Base-by-base conservation (phyloP, 1,140 invertebrate genomes). In the Formica selysi region DNA sequence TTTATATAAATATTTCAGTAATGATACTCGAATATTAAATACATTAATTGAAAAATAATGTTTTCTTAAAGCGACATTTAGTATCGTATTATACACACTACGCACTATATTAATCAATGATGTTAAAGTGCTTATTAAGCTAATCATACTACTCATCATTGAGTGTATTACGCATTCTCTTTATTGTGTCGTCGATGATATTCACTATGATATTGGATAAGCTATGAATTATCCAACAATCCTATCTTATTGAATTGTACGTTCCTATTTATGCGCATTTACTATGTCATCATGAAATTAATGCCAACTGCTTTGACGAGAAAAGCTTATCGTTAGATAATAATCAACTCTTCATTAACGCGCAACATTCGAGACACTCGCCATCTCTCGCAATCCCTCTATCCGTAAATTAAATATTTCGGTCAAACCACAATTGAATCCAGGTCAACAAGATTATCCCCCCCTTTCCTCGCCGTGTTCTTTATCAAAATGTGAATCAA, bases 371-470 rank as follows among this genome's bases (percentile, higher is more conserved):
- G 29, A 68, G 22, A 68, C 10, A 44, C 44, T 54, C n/a, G 44
- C 48, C 64, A 16, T 54, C 48, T 32, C 11, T 29, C 22, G 38
- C n/a, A 26, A 11, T n/a, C 32, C 3, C 57, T 59, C 38, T 38
- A 29, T 16, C 7, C 36, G 67, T 83, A 74, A 83, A 83, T 83
- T 61, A 83, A 83, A 83, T 83, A 83, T 83, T 83, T 83, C 79
- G 79, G 68, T 83, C 79, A 57, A 83, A 70, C 59, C 79, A 62
- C 61, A 83, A 83, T 74, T 62, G 68, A 83, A 83, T 83, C 79
- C 79, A 83, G 79, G 79, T 83, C 79, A 83, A 48, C 68, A 57
- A 41, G 68, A n/a, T 71, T 83, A 83, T 74, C 3, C 3, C 32
- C 1, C 3, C 32, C 32, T 32, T 74, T 83, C 67, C 65, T 36